Base-by-base conservation (phyloP, 2,113 vertebrate species). In the Tragelaphus scriptus region DNA sequence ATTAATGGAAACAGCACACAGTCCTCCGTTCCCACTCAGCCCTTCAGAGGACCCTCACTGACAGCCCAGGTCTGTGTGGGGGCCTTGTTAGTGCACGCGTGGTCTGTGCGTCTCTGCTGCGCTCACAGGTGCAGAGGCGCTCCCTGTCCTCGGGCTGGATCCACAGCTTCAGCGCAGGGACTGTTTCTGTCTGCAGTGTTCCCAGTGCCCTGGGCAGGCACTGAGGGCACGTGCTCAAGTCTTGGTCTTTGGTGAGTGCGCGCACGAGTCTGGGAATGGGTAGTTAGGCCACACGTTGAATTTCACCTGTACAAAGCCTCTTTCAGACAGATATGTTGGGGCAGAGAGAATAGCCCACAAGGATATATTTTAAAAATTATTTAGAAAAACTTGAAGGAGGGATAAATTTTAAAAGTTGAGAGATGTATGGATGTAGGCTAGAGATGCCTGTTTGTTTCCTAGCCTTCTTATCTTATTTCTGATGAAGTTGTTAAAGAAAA, bases 81-180 rank as follows among this genome's bases (percentile, higher is more conserved):
- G 44, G 30, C 21, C 23, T 26, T 1, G 1, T 44, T 0, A 6
- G 21, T 3, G 0, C 68, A 0, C 0, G 1, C 1, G 21, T 6
- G 19, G 10, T 25, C 36, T 25, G 9, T 36, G 59, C 90, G 17
- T 91, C 79, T 79, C 59, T 65, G 55, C 65, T 25, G 7, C 1
- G 6, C 32, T 94, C 40, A 30, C 28, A 10, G 11, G 11, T n/a
- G 75, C 55, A 51, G 15, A 85, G 63, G 10, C 2, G 3, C 32
- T 71, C 28, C 56, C 36, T 13, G 40, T 3, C 36, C 71, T 77
- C 12, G 12, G 36, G 71, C 23, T 14, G 40, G 71, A 6, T 0
- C 32, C 1, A 6, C 36, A 12, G 65, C 71, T 25, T 44, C 71
- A 13, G 71, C 1, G 1, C 85, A 55, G 61, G 59, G 55, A 81